These are phyloP conservation scores for Nysson spinosus DNA, from an alignment of 2,888 invertebrate genomes.

Conservation along the genomic window DNA sequence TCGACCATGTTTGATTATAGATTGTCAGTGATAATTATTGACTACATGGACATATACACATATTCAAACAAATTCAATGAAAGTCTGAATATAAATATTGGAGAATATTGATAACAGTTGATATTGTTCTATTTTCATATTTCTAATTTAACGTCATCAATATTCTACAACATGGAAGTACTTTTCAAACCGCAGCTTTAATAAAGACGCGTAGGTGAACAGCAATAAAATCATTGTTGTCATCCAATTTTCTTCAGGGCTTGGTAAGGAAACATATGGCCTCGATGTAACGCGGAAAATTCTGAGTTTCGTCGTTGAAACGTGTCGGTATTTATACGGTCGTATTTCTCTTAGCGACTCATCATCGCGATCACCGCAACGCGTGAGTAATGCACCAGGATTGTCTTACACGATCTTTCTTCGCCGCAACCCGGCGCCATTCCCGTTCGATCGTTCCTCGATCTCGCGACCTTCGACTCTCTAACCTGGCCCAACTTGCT, in stretches of 20 bases:
- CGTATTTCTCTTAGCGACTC: slow-evolving; percentile 48
- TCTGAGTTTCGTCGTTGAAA: slow-evolving; percentile 46
- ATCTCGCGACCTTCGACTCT: slow-evolving; percentile 45
- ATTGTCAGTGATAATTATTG: no score
- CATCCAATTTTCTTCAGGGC: not conserved
- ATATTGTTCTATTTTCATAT: no score
- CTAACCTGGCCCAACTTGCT: slow-evolving; percentile 6
- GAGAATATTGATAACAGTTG: no score
- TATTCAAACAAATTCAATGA: no score
- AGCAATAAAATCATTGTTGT: not conserved
- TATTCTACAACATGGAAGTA: not conserved
- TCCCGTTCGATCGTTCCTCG: slow-evolving; percentile 46
- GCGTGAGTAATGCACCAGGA: slow-evolving; percentile 47
- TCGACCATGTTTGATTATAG: no score
- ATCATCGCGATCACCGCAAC: slow-evolving; percentile 43
- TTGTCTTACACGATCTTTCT: slow-evolving; percentile 33
- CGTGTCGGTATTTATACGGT: slow-evolving; percentile 47
- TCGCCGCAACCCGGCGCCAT: slow-evolving; percentile 25
- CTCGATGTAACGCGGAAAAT: slow-evolving; percentile 61
- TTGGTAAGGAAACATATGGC: slow-evolving; percentile 37
- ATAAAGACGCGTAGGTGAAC: not conserved
- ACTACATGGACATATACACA: no score
- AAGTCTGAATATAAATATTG: no score
- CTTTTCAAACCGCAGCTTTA: not conserved
- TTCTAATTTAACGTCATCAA: not conserved